Conservation (phyloP, 2,797 vertebrate species). For the Lutjanus campechanus region DNA sequence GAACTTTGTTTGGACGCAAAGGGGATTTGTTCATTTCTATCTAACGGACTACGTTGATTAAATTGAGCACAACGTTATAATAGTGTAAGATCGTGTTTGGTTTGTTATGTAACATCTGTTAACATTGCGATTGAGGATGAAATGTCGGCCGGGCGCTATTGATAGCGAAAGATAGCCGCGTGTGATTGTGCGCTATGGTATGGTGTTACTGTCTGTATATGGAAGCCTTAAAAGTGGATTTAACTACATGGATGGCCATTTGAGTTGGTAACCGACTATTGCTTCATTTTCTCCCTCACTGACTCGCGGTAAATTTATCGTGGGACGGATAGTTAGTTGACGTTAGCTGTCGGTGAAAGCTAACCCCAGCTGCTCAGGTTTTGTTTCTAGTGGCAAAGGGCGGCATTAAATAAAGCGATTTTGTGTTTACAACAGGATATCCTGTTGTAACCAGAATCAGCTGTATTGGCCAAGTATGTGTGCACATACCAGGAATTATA, state of each 20-base stretch:
- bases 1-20: background rate
- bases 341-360: background rate
- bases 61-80: fast-evolving
- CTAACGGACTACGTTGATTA: fast-evolving
- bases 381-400: background rate
- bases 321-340: background rate
- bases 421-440: no score
- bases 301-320: background rate
- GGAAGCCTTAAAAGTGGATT: background rate
- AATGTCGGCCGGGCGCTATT: background rate
- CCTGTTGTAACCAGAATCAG: background rate
- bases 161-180: fast-evolving
- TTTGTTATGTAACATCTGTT: fast-evolving
- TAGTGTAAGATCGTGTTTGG: background rate
- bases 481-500: background rate
- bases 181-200: background rate
- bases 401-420: background rate
- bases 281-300: no score
- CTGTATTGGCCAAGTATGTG: background rate
- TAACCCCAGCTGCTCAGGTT: background rate
- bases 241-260: background rate
- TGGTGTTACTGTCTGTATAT: no score
- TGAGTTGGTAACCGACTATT: background rate
- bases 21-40: fast-evolving
- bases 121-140: background rate